phyloP scores from a whole-genome alignment of 2,113 vertebrate species.

The Uropsilus gracilis region DNA sequence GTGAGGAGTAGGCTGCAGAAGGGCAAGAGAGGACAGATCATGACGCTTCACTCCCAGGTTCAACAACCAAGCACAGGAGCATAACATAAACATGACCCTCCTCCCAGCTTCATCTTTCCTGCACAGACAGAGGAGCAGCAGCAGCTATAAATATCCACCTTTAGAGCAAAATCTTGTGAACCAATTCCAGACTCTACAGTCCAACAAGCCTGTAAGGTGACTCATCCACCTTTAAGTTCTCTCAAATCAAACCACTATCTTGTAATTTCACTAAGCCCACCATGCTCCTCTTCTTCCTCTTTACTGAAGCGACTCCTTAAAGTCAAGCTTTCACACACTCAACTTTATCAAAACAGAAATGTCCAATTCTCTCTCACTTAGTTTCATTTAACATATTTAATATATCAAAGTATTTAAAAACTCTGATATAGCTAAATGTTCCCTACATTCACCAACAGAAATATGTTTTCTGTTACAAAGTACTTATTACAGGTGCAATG shows the following conservation, averaged over 20 bases:
- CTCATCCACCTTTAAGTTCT: not conserved
- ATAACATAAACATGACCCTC: not conserved
- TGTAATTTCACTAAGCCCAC: not conserved
- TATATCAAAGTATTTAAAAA: too few relatives aligned
- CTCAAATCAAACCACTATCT: not conserved
- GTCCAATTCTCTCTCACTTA: not conserved
- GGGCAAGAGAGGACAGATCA: not conserved
- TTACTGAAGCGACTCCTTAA: not conserved
- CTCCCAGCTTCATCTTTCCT: not conserved
- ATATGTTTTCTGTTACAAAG: not conserved
- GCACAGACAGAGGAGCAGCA: not conserved
- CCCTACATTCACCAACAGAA: not conserved
- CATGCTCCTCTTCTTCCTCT: not conserved
- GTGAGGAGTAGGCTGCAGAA: not conserved
- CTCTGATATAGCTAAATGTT: not conserved
- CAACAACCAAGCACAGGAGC: not conserved
- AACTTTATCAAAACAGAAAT: not conserved
- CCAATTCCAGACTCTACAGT: not conserved
- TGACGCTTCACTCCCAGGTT: not conserved
- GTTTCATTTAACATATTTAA: not conserved
- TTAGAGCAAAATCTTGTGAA: not conserved
- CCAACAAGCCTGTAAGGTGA: not conserved
- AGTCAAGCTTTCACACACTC: not conserved
- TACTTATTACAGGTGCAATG: not conserved
- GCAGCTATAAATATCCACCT: not conserved